A percentile compares a stretch with the other conserved stretches of the same genome.
phyloP scores from a whole-genome alignment of 2,113 vertebrate species.

The Chaetura pelagica region DNA sequence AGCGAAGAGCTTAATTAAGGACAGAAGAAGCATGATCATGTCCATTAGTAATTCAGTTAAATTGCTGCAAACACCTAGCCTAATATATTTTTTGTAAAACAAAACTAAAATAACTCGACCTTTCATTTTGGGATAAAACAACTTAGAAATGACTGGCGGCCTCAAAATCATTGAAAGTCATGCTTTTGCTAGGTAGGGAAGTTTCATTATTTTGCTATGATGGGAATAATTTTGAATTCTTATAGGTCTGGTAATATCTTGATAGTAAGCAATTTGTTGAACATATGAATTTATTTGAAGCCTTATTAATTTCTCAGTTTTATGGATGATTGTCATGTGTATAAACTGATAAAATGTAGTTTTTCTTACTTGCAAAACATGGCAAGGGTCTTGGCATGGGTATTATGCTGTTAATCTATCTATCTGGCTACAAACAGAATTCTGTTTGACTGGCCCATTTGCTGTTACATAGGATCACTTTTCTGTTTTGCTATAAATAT shows the following conservation, averaged over 20 bases:
- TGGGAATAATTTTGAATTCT: not conserved
- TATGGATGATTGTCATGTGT: not conserved
- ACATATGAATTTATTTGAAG: not conserved
- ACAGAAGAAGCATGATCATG: not conserved
- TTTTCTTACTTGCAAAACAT: not conserved
- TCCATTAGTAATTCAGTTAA: not conserved
- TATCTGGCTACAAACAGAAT: not conserved
- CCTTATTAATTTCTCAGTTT: not conserved
- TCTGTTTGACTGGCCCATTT: not conserved
- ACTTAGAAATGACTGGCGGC: not conserved
- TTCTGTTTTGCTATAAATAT: not conserved
- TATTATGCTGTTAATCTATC: not conserved
- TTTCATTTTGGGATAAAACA: not conserved
- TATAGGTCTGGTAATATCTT: not conserved
- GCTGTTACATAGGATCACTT: not conserved
- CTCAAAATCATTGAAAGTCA: not conserved
- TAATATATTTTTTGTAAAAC: not conserved
- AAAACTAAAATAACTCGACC: not conserved
- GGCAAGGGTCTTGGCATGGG: not conserved
- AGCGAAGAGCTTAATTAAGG: conserved; percentile 25
- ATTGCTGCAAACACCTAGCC: not conserved
- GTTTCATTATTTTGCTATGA: not conserved
- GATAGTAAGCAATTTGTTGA: not conserved
- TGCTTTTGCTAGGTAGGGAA: not conserved
- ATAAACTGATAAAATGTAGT: not conserved